Evolutionary conservation across 2,113 vertebrate genomes (phyloP).

Genomic region (Chloropsis hardwickii): DNA sequence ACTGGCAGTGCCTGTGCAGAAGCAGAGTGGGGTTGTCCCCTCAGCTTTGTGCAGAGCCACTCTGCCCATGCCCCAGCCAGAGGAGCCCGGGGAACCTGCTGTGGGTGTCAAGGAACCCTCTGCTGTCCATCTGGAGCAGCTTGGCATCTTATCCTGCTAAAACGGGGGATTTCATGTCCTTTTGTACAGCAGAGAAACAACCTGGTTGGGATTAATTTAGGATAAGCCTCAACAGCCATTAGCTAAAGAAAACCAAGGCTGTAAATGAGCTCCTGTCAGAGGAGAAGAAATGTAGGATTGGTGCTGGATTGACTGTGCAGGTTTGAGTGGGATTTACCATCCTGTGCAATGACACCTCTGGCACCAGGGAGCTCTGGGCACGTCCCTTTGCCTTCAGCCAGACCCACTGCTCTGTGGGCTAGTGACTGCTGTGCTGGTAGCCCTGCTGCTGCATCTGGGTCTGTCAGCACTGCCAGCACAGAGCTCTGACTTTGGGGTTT

Average conservation of each 20-base stretch:
- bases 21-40: not conserved
- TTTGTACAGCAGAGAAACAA: not conserved
- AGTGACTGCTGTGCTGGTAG: not conserved
- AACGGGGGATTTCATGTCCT: not conserved
- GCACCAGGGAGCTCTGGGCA: not conserved
- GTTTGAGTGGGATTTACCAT: not conserved
- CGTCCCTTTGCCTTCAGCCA: not conserved
- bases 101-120: not conserved
- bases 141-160: not conserved
- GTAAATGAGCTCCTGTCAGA: not conserved
- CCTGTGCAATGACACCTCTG: not conserved
- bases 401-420: not conserved
- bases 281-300: not conserved
- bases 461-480: not conserved
- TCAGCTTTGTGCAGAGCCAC: not conserved
- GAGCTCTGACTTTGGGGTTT: not conserved
- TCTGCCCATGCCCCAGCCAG: not conserved
- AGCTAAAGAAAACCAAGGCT: not conserved
- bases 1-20: rapidly evolving
- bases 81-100: not conserved
- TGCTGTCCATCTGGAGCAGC: not conserved
- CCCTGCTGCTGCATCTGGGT: not conserved
- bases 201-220: slow-evolving; percentile 1
- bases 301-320: not conserved
- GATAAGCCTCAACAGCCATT: not conserved